Evolutionary conservation across 2,797 vertebrate species (phyloP).

Genomic region (Pangasius mekongensis): DNA sequence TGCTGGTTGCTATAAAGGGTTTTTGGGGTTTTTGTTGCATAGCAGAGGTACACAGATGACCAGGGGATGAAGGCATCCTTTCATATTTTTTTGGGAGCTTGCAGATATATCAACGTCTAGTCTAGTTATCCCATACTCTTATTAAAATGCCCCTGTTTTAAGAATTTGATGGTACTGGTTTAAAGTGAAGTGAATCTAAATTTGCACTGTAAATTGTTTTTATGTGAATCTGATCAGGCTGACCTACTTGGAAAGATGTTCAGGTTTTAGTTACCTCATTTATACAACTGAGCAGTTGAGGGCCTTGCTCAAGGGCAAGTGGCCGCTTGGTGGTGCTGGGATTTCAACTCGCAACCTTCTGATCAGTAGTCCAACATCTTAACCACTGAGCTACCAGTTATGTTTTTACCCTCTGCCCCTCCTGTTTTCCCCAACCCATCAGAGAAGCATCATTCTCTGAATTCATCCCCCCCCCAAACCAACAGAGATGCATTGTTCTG

Average conservation of each 20-base stretch:
- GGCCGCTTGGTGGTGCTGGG: not conserved
- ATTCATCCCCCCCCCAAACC: not conserved
- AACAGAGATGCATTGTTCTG: constrained; percentile 51
- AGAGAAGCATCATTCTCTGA: not conserved
- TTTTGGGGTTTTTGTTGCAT: not conserved
- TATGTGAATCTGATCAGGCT: not conserved
- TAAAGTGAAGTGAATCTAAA: not conserved
- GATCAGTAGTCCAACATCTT: not conserved
- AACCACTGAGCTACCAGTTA: not conserved
- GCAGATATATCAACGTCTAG: not conserved
- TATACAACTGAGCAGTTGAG: not conserved
- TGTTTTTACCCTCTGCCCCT: not conserved
- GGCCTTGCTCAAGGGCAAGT: not conserved
- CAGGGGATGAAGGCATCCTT: too few relatives aligned
- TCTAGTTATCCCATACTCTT: not conserved
- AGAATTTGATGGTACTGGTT: not conserved
- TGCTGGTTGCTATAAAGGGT: too few relatives aligned
- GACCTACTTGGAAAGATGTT: not conserved
- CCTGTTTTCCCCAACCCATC: not conserved
- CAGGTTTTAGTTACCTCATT: constrained; percentile 3
- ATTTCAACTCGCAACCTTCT: not conserved
- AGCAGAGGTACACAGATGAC: not conserved
- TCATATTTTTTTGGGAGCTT: not conserved
- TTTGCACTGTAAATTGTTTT: not conserved
- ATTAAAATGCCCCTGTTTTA: not conserved